Conservation (phyloP, 2,113 vertebrate species). For the Aptenodytes forsteri region DNA sequence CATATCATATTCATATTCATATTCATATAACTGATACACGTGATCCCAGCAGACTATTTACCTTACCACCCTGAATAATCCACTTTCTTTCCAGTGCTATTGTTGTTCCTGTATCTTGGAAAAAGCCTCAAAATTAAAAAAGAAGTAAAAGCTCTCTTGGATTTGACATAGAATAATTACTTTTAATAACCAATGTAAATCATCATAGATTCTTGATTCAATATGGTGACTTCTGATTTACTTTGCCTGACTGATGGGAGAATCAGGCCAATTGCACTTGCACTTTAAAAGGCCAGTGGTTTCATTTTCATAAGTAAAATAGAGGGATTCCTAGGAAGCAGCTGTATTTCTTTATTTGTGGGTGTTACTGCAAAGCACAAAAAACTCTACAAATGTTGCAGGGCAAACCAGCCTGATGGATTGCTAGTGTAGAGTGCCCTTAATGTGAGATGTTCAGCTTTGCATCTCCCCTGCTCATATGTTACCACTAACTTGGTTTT, state of each 20-base stretch:
- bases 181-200: neutral
- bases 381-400: neutral
- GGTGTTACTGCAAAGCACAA: neutral
- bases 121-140: neutral
- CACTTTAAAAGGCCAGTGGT: neutral
- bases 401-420: neutral
- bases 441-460: slow-evolving; percentile 36
- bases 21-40: neutral
- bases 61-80: neutral
- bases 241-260: neutral
- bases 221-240: neutral
- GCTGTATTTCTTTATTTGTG: neutral
- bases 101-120: neutral
- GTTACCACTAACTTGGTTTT: slow-evolving; percentile 56
- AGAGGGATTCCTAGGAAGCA: neutral
- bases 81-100: neutral
- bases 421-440: neutral
- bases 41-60: neutral
- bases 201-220: neutral
- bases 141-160: neutral
- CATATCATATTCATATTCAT: neutral
- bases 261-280: neutral
- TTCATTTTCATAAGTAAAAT: slow-evolving; percentile 25
- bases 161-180: neutral
- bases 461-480: slow-evolving; percentile 18